A percentile compares a stretch with the other conserved stretches of the same genome.
Evolutionary conservation across 1,140 invertebrate genomes (phyloP).

Genomic region (Trichonephila clavata): DNA sequence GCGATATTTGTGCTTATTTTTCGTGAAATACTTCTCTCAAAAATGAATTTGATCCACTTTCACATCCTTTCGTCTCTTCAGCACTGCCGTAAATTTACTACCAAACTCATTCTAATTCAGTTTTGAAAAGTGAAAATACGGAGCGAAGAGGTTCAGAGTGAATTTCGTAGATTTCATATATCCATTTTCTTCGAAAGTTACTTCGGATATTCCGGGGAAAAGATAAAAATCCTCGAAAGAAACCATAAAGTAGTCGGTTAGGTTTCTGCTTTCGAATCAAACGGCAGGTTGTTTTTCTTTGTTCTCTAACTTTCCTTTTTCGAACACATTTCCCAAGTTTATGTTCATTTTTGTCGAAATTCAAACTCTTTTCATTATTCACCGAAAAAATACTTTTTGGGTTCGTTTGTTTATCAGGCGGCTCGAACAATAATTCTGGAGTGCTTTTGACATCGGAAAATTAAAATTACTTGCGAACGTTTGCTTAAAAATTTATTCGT

Average conservation of each 20-base stretch:
- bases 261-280: neutral
- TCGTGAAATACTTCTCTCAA: neutral
- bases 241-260: neutral
- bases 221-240: neutral
- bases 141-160: neutral
- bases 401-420: too few relatives aligned
- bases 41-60: neutral
- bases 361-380: neutral
- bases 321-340: neutral
- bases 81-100: neutral
- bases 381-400: neutral
- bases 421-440: too few relatives aligned
- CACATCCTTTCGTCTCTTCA: neutral
- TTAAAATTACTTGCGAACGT: too few relatives aligned
- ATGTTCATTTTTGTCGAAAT: neutral
- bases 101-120: slow-evolving; percentile 22
- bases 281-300: neutral
- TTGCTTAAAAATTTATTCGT: too few relatives aligned
- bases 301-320: neutral
- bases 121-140: neutral
- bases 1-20: neutral
- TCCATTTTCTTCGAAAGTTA: slow-evolving; percentile 15
- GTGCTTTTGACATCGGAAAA: too few relatives aligned
- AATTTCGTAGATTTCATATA: slow-evolving; percentile 7
- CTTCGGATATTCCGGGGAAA: neutral